Conservation (phyloP, 2,113 vertebrate genomes). For the Ciconia stormi region DNA sequence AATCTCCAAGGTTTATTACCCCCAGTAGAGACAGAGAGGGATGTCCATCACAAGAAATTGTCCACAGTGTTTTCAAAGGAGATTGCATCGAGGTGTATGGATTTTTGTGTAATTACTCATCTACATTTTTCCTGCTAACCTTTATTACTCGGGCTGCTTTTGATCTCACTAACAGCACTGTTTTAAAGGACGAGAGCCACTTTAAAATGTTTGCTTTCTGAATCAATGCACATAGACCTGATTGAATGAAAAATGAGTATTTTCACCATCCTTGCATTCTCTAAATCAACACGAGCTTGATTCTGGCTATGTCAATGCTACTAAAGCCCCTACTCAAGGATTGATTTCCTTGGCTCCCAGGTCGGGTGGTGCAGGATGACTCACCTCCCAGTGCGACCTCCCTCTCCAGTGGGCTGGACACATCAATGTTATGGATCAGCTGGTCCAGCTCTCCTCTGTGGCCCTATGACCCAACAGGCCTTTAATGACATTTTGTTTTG, state of each 20-base stretch:
- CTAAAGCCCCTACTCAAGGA: not conserved
- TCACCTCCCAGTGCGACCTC: fast-evolving
- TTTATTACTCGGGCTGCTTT: conserved; percentile 14
- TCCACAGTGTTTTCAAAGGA: conserved; percentile 43
- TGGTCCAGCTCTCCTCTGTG: not conserved
- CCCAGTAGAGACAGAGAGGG: not conserved
- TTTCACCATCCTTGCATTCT: not conserved
- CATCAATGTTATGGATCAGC: fast-evolving
- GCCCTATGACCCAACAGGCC: not conserved
- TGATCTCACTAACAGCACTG: not conserved
- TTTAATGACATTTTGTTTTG: not conserved
- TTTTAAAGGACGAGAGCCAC: not conserved
- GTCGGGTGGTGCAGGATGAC: fast-evolving
- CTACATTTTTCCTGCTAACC: conserved; percentile 9
- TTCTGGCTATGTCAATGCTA: not conserved
- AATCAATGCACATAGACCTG: not conserved
- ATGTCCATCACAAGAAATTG: not conserved
- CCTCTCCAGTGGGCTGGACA: not conserved
- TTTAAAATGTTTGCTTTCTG: not conserved
- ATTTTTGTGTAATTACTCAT: conserved; percentile 46
- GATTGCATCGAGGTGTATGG: conserved; percentile 22
- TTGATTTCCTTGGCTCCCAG: not conserved
- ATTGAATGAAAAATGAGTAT: not conserved
- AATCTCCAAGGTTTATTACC: conserved; percentile 57
- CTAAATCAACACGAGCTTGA: not conserved